Conservation (phyloP, 1,140 invertebrate genomes). For the Tigriopus japonicus region DNA sequence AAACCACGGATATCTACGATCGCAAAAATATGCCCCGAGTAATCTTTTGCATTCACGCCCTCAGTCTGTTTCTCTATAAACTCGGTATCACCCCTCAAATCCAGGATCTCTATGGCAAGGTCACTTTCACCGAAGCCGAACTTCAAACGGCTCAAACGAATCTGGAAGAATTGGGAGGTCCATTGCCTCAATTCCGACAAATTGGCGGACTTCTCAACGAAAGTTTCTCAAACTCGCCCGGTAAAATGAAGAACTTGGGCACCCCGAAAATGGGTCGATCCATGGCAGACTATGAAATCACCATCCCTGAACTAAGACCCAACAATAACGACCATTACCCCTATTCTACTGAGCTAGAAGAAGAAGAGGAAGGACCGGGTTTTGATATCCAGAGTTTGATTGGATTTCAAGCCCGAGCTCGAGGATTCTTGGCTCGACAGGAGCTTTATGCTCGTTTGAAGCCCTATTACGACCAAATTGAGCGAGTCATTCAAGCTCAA, state of each 20-base stretch:
- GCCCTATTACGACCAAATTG: slow-evolving; percentile 32
- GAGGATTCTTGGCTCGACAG: slow-evolving; percentile 41
- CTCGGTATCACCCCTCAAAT: slow-evolving; percentile 43
- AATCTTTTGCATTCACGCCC: slow-evolving; percentile 61
- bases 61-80: slow-evolving; percentile 51
- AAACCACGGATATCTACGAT: slow-evolving; percentile 69
- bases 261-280: no score
- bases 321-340: no score
- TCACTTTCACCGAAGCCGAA: slow-evolving; percentile 42
- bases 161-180: slow-evolving; percentile 48
- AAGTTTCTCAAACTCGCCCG: no score
- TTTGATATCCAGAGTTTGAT: slow-evolving; percentile 18
- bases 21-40: slow-evolving; percentile 63
- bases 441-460: slow-evolving; percentile 28
- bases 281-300: no score
- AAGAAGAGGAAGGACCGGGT: slow-evolving; percentile 27
- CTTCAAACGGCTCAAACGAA: slow-evolving; percentile 47
- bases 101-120: slow-evolving; percentile 56
- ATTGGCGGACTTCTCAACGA: slow-evolving; percentile 40
- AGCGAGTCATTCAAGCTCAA: slow-evolving; percentile 29
- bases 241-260: no score
- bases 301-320: no score
- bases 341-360: not conserved
- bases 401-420: slow-evolving; percentile 37
- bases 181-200: slow-evolving; percentile 53